Base-by-base conservation (phyloP, 2,797 vertebrate species). In the Pyrrhura leucotis region DNA sequence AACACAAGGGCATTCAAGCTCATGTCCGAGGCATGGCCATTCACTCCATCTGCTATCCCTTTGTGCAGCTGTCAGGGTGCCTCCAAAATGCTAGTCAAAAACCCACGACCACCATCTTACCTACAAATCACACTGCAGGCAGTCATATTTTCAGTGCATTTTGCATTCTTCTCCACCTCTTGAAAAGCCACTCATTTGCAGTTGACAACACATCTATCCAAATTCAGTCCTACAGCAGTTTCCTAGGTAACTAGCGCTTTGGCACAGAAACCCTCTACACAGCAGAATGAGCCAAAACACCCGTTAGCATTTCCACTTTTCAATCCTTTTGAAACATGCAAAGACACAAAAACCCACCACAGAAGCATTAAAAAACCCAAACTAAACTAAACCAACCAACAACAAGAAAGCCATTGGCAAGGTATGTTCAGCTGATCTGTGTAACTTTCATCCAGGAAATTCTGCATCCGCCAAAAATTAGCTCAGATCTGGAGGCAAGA, bases 191-290 rank as follows among this genome's bases (percentile, higher is more conserved):
- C 61, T 96, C 90, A 67, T 90, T 87, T 87, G 81, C 81, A 89
- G 95, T 83, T 96, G 91, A 96, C 93, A 97, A 96, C 91, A 73
- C 80, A 91, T 95, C 95, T 80, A 90, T 87, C 89, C 83, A 92
- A 90, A 89, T 53, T 87, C 86, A 86, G 50, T 90, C 71, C 87
- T 65, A 85, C 84, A 89, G 89, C 92, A 68, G 97, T 98, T 98
- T 97, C 97, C 97, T 95, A 97, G 97, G 97, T 95, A 98, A 98
- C 97, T 66, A 93, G 89, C 7, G 20, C 84, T 91, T 93, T 80
- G 89, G 88, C 88, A 88, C 77, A 91, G 77, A 88, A 89, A 92
- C 51, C 22, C 39, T 90, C 80, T 63, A 63, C 63, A 71, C 21
- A 22, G 83, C 69, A 91, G 84, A 93, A 87, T 5, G 45, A 73